Evolutionary conservation across 2,113 vertebrate species (phyloP).

Genomic region (Rhinolophus sinicus): DNA sequence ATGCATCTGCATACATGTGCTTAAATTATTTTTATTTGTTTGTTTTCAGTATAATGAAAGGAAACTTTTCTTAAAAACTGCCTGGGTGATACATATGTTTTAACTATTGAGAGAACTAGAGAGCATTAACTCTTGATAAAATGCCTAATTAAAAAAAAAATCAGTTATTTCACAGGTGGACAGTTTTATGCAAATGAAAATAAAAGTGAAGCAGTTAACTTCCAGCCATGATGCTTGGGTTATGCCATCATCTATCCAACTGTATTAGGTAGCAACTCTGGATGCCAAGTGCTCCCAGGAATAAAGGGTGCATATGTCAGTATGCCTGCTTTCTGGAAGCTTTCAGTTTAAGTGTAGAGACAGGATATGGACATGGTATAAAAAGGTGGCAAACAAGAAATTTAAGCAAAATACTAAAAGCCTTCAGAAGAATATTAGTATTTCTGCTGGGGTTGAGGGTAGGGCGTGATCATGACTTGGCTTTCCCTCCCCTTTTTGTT

Average conservation of each 20-base stretch:
- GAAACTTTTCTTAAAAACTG: background rate
- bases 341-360: background rate
- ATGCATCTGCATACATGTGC: background rate
- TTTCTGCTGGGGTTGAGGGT: background rate
- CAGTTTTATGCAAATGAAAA: conserved; percentile 49
- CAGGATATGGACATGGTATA: background rate
- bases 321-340: background rate
- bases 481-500: background rate
- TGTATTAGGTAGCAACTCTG: background rate
- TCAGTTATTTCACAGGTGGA: conserved; percentile 47
- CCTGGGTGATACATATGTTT: background rate
- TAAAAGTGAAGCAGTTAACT: conserved; percentile 42
- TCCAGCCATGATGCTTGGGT: background rate
- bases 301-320: background rate
- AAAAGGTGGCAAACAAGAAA: background rate
- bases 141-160: background rate
- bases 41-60: conserved; percentile 39
- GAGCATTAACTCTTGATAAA: conserved; percentile 39
- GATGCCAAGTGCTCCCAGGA: background rate
- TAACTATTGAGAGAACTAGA: background rate
- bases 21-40: background rate
- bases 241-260: background rate
- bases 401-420: conserved; percentile 19
- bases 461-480: background rate
- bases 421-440: background rate